Percentiles rank a stretch among this genome's conserved stretches.
phyloP scores from a whole-genome alignment of 2,797 vertebrate species.

The Geotrypetes seraphini region DNA sequence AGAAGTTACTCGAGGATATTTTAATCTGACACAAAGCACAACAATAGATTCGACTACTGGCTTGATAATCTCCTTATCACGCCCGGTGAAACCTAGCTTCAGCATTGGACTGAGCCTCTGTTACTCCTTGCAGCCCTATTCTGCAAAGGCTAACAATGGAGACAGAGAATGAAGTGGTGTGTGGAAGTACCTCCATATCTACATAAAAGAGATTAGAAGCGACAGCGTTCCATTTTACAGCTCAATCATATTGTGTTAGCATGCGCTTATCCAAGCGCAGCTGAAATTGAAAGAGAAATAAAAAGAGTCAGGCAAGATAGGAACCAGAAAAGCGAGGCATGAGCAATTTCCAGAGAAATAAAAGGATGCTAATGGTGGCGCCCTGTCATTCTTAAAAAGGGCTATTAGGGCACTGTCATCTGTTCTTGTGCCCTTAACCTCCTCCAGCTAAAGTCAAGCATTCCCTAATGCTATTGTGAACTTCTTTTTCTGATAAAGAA shows the following conservation, averaged over 20 bases:
- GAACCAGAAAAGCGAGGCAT: conserved; percentile 70
- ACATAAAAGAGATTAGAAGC: conserved; percentile 92
- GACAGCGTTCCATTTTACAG: conserved; percentile 81
- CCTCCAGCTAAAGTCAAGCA: conserved; percentile 83
- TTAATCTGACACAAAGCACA: conserved; percentile 63
- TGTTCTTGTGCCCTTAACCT: conserved; percentile 68
- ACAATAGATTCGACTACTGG: conserved; percentile 52
- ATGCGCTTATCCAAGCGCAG: conserved; percentile 71
- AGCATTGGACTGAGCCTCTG: conserved; percentile 54
- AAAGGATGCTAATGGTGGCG: conserved; percentile 83
- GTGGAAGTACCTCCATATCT: conserved; percentile 77
- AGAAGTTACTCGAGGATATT: conserved; percentile 63
- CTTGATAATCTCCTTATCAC: conserved; percentile 63
- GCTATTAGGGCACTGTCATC: conserved; percentile 74
- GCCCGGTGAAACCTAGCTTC: conserved; percentile 61
- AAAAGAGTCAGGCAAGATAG: conserved; percentile 84
- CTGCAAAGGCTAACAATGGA: conserved; percentile 49
- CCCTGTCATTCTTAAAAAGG: conserved; percentile 89
- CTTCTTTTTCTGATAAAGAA: conserved; percentile 59
- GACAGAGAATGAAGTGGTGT: conserved; percentile 63
- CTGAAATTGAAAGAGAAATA: conserved; percentile 93
- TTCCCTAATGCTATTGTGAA: conserved; percentile 74
- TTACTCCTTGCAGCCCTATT: conserved; percentile 48
- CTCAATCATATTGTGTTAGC: conserved; percentile 89
- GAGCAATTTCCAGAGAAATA: conserved; percentile 89